Evolutionary conservation across 1,140 invertebrate genomes (phyloP), one percentile per base, ranked within the genome.

Genomic region (Diabrotica undecimpunctata): DNA sequence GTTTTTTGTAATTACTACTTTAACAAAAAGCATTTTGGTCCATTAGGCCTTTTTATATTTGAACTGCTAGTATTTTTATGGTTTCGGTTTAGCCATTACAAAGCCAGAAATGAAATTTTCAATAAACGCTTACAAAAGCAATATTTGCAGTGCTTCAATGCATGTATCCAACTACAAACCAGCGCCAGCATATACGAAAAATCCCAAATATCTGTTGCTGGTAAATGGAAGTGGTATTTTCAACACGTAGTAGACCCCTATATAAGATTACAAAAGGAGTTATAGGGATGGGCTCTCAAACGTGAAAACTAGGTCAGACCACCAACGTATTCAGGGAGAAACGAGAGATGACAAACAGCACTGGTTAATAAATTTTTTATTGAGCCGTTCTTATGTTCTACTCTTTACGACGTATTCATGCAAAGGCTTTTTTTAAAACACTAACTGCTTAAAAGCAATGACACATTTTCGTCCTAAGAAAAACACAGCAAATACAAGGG

Each of bases 361-460:
- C 41, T 46, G 41, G 41, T 46, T 46, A 46, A 46, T 46, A 46
- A 46, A 46, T 46, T 46, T 46, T 46, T 46, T 46, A 46, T 46
- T 46, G 41, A 46, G 41, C 8, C 41, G 41, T n/a, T 46, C 41
- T n/a, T 46, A 46, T n/a, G 41, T n/a, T 46, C 41, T n/a, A 10
- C 41, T 46, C 41, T 46, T 46, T 46, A 46, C 3, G 41, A 5
- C 8, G 41, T n/a, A 46, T 46, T 6, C 41, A 46, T 46, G 41
- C 41, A 46, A 46, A 46, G 5, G 41, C 41, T 46, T 46, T 46
- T 46, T 46, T 46, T 10, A 46, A 46, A 46, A 2, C 6, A 10
- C 8, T 46, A 46, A 8, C 41, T 46, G n/a, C 41, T 5, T 25
- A 25, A 46, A 46, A 46, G 41, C 5, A 46, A 46, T 5, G 41